These are phyloP conservation scores for Pseudomyrmex cubaensis DNA, from an alignment of 1,140 invertebrate genomes.

Conservation along the genomic window DNA sequence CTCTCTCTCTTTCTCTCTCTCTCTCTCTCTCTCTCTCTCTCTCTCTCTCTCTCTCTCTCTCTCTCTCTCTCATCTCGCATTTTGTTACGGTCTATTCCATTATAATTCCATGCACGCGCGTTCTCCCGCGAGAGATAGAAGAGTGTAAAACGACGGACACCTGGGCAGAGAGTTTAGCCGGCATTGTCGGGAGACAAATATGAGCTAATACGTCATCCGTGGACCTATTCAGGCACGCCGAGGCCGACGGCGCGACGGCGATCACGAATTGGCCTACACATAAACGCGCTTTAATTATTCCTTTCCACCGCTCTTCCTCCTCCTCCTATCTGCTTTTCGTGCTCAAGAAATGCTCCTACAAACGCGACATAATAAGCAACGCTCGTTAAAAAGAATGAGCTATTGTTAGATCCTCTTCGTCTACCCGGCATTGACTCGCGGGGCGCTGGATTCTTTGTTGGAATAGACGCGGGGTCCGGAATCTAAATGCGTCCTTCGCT, in stretches of 20 bases:
- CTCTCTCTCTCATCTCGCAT: conserved; percentile 30
- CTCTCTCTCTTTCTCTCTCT: neutral
- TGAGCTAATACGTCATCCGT: conserved; percentile 84
- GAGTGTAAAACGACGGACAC: conserved; percentile 81
- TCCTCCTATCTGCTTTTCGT: conserved; percentile 1
- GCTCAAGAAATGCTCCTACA: conserved; percentile 46
- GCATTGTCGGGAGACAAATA: conserved; percentile 84
- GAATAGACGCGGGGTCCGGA: neutral
- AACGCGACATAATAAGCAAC: conserved; percentile 58
- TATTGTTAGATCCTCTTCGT: conserved; percentile 52
- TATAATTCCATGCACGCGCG: conserved; percentile 76
- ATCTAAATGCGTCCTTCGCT: conserved; percentile 9
- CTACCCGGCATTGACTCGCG: conserved; percentile 42
- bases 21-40: too few species aligned
- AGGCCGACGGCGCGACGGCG: conserved; percentile 78
- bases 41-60: neutral
- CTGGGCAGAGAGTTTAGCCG: conserved; percentile 80
- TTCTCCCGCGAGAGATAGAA: conserved; percentile 75
- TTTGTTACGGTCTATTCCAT: conserved; percentile 75
- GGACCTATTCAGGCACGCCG: conserved; percentile 76
- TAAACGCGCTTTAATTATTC: conserved; percentile 84
- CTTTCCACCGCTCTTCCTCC: conserved; percentile 24
- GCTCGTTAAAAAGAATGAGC: conserved; percentile 59
- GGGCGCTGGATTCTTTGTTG: conserved; percentile 41
- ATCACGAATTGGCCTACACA: conserved; percentile 82